Evolutionary conservation across 1,140 invertebrate species (phyloP).

Genomic region (Cydia splendana): DNA sequence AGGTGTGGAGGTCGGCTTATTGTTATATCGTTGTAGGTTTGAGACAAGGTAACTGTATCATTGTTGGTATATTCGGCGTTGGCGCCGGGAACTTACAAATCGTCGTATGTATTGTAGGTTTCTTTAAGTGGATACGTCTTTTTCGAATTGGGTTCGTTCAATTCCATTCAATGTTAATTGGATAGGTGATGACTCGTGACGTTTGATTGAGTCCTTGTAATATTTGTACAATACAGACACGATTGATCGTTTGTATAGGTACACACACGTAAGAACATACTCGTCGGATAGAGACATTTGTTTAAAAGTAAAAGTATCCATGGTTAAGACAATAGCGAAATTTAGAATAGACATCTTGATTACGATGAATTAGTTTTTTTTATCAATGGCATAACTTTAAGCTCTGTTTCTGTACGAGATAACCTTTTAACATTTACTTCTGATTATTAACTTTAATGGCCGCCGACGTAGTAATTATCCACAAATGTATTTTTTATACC

Average conservation of each 20-base stretch:
- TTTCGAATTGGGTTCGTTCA: background rate
- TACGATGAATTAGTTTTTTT: background rate
- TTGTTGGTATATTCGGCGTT: conserved; percentile 43
- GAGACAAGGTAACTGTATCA: conserved; percentile 73
- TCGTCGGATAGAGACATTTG: background rate
- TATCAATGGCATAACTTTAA: too few species aligned
- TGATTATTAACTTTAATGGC: too few species aligned
- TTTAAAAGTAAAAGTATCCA: background rate
- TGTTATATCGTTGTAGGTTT: conserved; percentile 64
- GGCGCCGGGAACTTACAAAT: conserved; percentile 18
- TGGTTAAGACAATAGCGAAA: background rate
- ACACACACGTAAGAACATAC: background rate
- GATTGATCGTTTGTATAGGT: conserved; percentile 36
- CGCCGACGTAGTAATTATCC: too few species aligned
- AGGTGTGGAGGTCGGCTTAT: conserved; percentile 66
- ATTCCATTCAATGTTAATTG: conserved; percentile 61
- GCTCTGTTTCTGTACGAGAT: too few species aligned
- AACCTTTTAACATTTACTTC: too few species aligned
- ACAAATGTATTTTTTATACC: too few species aligned
- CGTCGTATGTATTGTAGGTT: background rate
- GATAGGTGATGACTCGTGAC: conserved; percentile 59
- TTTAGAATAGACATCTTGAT: background rate
- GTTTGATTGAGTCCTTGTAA: conserved; percentile 55
- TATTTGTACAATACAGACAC: conserved; percentile 48
- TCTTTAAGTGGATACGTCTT: background rate